phyloP scores from a whole-genome alignment of 2,113 vertebrate genomes.

The Mobula birostris region DNA sequence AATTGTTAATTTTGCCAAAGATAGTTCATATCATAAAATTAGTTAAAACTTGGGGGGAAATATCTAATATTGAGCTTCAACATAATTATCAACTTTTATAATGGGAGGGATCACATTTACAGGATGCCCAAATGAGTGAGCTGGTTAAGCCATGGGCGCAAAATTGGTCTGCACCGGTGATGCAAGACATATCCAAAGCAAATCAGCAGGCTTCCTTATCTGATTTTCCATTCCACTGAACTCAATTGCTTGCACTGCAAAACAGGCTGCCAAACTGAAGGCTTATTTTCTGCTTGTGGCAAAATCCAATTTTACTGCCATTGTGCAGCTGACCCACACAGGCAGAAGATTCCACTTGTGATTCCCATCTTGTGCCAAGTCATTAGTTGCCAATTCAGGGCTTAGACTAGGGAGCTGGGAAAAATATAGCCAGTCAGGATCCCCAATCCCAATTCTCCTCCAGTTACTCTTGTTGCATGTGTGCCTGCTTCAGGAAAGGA shows the following conservation, averaged over 20 bases:
- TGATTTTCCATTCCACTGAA: neutral
- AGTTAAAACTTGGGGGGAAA: neutral
- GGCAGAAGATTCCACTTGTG: neutral
- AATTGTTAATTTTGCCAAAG: conserved; percentile 15
- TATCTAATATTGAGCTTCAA: neutral
- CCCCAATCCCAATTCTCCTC: neutral
- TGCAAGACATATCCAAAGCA: neutral
- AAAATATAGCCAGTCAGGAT: neutral
- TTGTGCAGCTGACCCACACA: neutral
- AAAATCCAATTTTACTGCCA: neutral
- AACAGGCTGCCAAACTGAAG: neutral
- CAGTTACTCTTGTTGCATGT: neutral
- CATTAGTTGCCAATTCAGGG: neutral
- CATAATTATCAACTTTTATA: neutral
- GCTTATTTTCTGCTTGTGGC: neutral
- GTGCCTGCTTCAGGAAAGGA: neutral
- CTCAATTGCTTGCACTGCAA: neutral
- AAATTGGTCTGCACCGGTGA: neutral
- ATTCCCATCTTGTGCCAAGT: neutral
- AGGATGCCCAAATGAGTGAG: neutral
- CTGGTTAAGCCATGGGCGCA: neutral
- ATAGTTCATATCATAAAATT: neutral
- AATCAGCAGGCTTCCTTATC: neutral
- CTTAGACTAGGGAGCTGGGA: neutral
- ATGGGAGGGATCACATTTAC: neutral